Percentiles rank a stretch among this genome's conserved stretches.
Evolutionary conservation across 2,113 vertebrate species (phyloP).

Genomic region (Sceloporus undulatus): DNA sequence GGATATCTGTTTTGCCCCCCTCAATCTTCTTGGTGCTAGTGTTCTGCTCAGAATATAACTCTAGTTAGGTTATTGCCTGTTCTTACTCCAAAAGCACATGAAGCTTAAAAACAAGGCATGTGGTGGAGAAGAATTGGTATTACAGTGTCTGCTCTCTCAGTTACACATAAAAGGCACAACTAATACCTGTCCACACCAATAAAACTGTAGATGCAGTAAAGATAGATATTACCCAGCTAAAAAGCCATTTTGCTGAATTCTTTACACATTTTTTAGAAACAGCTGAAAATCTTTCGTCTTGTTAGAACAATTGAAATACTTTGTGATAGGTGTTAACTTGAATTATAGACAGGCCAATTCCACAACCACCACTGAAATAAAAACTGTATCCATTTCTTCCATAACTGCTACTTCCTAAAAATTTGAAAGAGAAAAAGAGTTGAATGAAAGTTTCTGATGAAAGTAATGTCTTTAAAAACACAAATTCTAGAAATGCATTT

Average conservation of each 20-base stretch:
- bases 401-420: background rate
- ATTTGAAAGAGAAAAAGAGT: background rate
- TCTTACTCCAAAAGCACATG: background rate
- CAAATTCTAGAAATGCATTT: background rate
- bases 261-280: background rate
- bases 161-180: background rate
- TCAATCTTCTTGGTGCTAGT: background rate
- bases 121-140: background rate
- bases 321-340: background rate
- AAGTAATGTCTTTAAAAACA: background rate
- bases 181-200: background rate
- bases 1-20: background rate
- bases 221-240: background rate
- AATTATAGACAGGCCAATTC: background rate
- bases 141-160: background rate
- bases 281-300: constrained; percentile 3
- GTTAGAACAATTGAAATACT: constrained; percentile 4
- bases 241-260: background rate
- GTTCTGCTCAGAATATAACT: background rate
- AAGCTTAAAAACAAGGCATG: background rate
- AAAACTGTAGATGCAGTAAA: background rate
- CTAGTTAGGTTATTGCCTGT: background rate
- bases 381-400: background rate
- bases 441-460: background rate
- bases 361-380: background rate